phyloP scores from a whole-genome alignment of 2,888 invertebrate genomes.

The Oscheius onirici region DNA sequence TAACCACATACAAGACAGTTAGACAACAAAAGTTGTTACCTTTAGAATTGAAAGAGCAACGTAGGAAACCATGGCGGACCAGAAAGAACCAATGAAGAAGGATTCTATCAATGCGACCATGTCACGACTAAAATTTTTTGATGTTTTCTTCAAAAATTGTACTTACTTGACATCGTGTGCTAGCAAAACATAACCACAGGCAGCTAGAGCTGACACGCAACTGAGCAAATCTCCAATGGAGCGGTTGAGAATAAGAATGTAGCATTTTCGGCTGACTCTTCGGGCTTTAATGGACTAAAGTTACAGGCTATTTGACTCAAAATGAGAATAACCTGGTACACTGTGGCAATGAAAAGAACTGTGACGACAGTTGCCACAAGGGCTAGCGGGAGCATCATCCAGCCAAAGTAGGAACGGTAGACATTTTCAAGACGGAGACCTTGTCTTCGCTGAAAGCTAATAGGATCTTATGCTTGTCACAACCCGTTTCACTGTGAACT shows the following conservation, averaged over 20 bases:
- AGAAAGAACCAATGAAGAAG: slow-evolving; percentile 65
- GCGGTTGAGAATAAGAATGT: slow-evolving; percentile 68
- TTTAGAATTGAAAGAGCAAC: slow-evolving; percentile 60
- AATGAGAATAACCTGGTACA: slow-evolving; percentile 43
- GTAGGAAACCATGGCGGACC: slow-evolving; percentile 66
- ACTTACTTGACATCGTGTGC: slow-evolving; percentile 64
- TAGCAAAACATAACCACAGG: slow-evolving; percentile 55
- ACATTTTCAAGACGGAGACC: slow-evolving; percentile 58
- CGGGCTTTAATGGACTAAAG: slow-evolving; percentile 62
- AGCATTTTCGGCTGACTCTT: slow-evolving; percentile 66
- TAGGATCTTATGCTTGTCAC: background rate
- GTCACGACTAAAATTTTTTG: slow-evolving; percentile 63
- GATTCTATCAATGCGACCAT: slow-evolving; percentile 61
- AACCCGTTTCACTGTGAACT: too few species aligned
- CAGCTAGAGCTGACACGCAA: slow-evolving; percentile 54
- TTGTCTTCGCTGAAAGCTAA: slow-evolving; percentile 54
- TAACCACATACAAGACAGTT: too few species aligned
- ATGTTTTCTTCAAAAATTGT: too few species aligned
- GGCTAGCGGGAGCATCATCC: slow-evolving; percentile 64
- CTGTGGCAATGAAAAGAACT: slow-evolving; percentile 59
- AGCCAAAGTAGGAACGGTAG: slow-evolving; percentile 64
- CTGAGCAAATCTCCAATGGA: slow-evolving; percentile 67
- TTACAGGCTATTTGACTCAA: background rate
- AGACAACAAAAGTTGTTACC: too few species aligned
- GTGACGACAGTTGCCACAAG: slow-evolving; percentile 56